These are phyloP conservation scores for Drosophila teissieri DNA, from an alignment of 1,140 invertebrate species.

Conservation along the genomic window DNA sequence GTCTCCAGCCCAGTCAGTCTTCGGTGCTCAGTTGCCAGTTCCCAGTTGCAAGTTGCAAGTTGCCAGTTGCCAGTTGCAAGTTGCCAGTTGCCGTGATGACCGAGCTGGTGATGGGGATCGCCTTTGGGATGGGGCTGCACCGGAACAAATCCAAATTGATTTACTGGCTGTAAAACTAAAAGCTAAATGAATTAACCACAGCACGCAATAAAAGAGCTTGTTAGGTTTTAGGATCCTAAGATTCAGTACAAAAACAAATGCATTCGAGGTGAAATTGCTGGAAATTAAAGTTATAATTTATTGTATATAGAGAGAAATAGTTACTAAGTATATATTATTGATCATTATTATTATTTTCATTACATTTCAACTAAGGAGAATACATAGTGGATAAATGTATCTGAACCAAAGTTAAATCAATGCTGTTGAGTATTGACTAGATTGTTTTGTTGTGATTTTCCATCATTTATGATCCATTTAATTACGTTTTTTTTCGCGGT, in stretches of 20 bases:
- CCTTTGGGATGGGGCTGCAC: slow-evolving; percentile 11
- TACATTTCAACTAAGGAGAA: too few species aligned
- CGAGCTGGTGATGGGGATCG: slow-evolving; percentile 32
- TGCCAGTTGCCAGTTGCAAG: background rate
- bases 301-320: too few species aligned
- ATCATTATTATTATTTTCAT: too few species aligned
- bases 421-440: too few species aligned
- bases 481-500: background rate
- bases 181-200: too few species aligned
- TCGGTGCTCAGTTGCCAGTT: slow-evolving; percentile 18
- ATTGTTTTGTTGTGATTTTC: background rate
- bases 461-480: background rate
- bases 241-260: too few species aligned
- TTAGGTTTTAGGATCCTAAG: too few species aligned
- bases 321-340: too few species aligned
- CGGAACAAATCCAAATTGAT: background rate
- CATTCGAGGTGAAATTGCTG: too few species aligned
- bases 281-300: too few species aligned
- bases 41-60: background rate
- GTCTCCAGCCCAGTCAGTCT: slow-evolving; percentile 4
- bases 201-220: background rate
- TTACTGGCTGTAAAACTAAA: background rate
- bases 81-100: slow-evolving; percentile 36
- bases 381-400: too few species aligned
- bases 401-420: too few species aligned